phyloP scores from a whole-genome alignment of 1,140 invertebrate genomes.

The Drosophila lini region DNA sequence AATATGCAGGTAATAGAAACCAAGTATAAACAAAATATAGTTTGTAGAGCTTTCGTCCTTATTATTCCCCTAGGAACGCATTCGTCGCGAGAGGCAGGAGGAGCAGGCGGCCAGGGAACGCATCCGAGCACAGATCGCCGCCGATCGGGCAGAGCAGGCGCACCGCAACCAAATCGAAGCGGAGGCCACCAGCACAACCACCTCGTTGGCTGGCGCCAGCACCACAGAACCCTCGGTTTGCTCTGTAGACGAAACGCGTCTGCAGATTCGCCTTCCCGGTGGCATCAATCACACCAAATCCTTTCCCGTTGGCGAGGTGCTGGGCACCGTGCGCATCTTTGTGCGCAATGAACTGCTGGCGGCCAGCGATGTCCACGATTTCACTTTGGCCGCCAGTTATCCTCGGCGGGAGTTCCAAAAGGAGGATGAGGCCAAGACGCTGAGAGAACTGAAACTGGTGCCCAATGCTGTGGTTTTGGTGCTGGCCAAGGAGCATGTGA shows the following conservation, averaged over 20 bases:
- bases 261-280: conserved; percentile 94
- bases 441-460: conserved; percentile 89
- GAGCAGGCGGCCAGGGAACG: conserved; percentile 87
- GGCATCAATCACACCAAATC: conserved; percentile 86
- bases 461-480: conserved; percentile 90
- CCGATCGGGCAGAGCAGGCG: conserved; percentile 87
- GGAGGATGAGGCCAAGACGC: conserved; percentile 87
- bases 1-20: conserved; percentile 85
- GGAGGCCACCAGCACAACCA: conserved; percentile 83
- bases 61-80: conserved; percentile 44
- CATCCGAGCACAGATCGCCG: conserved; percentile 89
- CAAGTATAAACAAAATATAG: not conserved
- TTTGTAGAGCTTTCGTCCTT: not conserved
- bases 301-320: conserved; percentile 78
- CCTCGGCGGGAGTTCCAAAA: conserved; percentile 90
- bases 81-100: conserved; percentile 86
- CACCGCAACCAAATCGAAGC: conserved; percentile 1
- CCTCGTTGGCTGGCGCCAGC: conserved; percentile 2
- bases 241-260: conserved; percentile 87
- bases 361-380: conserved; percentile 85
- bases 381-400: conserved; percentile 91
- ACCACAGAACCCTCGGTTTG: conserved; percentile 7
- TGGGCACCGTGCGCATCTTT: conserved; percentile 80
- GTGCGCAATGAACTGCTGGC: conserved; percentile 73
- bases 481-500: conserved; percentile 85